These are phyloP conservation scores for Petrocephalus sullivani DNA, from an alignment of 2,797 vertebrate genomes.

Conservation along the genomic window DNA sequence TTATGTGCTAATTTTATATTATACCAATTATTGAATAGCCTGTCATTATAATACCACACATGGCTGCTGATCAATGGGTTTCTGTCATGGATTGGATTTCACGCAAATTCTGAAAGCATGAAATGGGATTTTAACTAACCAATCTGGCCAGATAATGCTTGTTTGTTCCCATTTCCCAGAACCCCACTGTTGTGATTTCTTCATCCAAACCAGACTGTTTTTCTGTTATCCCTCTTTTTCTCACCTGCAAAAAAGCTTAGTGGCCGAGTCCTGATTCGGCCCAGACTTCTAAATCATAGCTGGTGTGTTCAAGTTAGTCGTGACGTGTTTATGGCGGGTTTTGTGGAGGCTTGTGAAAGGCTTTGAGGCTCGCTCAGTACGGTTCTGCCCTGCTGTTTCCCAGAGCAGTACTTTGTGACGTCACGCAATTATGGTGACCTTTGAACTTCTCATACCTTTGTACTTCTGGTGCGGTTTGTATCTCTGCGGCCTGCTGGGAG, in stretches of 20 bases:
- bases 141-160: neutral
- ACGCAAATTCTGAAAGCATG: neutral
- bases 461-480: neutral
- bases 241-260: neutral
- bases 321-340: slow-evolving; percentile 1
- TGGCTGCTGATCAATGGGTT: neutral
- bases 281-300: neutral
- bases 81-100: neutral
- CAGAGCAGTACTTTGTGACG: neutral
- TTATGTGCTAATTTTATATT: neutral
- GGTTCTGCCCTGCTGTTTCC: neutral
- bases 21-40: neutral
- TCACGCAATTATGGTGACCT: neutral
- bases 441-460: neutral
- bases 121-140: neutral
- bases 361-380: neutral
- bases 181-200: neutral
- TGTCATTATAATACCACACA: neutral
- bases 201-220: slow-evolving; percentile 7
- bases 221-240: neutral
- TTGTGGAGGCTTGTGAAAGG: neutral
- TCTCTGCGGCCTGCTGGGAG: neutral
- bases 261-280: neutral
- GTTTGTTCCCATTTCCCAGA: slow-evolving; percentile 9
- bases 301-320: neutral